Conservation (phyloP, 2,888 invertebrate genomes). For the Malthinus seriepunctatus region DNA sequence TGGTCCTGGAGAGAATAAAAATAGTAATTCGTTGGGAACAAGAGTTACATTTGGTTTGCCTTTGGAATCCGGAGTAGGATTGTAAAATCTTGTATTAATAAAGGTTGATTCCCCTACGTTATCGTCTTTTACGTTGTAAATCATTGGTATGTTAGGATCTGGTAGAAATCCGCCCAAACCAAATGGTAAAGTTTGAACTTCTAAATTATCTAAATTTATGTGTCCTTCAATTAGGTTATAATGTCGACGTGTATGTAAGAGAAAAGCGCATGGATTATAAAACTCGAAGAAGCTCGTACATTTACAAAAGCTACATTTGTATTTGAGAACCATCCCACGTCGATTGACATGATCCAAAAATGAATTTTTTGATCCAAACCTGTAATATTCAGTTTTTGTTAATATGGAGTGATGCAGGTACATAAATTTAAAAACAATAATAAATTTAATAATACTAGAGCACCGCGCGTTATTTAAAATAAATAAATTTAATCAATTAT, state of each 20-base stretch:
- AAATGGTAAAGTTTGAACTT: slow-evolving; percentile 43
- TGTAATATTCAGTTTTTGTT: slow-evolving; percentile 35
- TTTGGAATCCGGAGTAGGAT: slow-evolving; percentile 37
- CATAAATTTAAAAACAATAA: too few relatives aligned
- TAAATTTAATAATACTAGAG: too few relatives aligned
- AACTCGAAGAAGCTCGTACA: slow-evolving; percentile 36
- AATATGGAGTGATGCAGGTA: too few relatives aligned
- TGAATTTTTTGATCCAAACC: slow-evolving; percentile 49
- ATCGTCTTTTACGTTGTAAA: slow-evolving; percentile 47
- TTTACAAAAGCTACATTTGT: slow-evolving; percentile 44
- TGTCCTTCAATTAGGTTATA: slow-evolving; percentile 41
- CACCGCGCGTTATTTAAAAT: too few relatives aligned
- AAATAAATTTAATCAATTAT: too few relatives aligned
- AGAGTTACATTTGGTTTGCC: slow-evolving; percentile 43
- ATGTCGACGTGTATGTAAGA: slow-evolving; percentile 49
- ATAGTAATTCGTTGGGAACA: slow-evolving; percentile 43
- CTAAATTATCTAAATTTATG: slow-evolving; percentile 44
- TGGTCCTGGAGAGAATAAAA: slow-evolving; percentile 32
- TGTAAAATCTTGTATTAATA: slow-evolving; percentile 48
- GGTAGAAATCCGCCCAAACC: slow-evolving; percentile 49
- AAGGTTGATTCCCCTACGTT: slow-evolving; percentile 31
- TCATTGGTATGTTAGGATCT: slow-evolving; percentile 41
- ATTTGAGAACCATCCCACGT: slow-evolving; percentile 45
- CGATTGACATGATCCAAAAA: slow-evolving; percentile 51
- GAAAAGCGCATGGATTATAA: slow-evolving; percentile 50